phyloP scores from a whole-genome alignment of 2,113 vertebrate genomes.

The Gymnogyps californianus region DNA sequence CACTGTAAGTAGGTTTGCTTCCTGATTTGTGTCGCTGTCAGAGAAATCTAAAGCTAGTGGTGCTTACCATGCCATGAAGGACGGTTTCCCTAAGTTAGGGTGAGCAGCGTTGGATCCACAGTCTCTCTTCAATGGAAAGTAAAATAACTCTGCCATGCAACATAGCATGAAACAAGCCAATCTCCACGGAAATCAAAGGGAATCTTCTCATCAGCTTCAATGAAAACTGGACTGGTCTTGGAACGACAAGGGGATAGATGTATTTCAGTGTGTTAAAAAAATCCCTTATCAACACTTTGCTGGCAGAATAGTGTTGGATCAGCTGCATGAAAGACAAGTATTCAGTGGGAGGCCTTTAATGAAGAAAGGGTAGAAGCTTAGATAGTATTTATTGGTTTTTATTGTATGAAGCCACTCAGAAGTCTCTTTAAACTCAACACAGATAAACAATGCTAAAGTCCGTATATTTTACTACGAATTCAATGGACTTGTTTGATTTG shows the following conservation, averaged over 20 bases:
- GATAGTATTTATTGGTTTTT: neutral
- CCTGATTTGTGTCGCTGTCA: neutral
- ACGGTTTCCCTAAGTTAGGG: neutral
- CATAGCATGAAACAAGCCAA: neutral
- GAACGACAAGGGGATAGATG: neutral
- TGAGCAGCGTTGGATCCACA: neutral
- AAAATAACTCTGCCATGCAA: neutral
- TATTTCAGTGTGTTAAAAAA: neutral
- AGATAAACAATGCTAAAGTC: neutral
- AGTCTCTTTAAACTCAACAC: neutral
- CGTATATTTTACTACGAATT: constrained; percentile 46
- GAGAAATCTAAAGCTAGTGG: neutral
- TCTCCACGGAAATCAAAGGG: neutral
- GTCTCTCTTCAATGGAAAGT: neutral
- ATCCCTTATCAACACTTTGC: neutral
- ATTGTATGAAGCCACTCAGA: neutral
- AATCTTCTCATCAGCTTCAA: neutral
- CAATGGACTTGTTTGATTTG: constrained; percentile 44
- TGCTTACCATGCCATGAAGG: neutral
- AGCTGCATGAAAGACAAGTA: neutral
- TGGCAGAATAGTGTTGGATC: neutral
- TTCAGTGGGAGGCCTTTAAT: neutral
- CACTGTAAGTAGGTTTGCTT: neutral
- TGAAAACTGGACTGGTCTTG: neutral
- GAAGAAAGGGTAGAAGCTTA: neutral